These are phyloP conservation scores for Pterostichus niger DNA, from an alignment of 2,888 invertebrate genomes.

Conservation along the genomic window DNA sequence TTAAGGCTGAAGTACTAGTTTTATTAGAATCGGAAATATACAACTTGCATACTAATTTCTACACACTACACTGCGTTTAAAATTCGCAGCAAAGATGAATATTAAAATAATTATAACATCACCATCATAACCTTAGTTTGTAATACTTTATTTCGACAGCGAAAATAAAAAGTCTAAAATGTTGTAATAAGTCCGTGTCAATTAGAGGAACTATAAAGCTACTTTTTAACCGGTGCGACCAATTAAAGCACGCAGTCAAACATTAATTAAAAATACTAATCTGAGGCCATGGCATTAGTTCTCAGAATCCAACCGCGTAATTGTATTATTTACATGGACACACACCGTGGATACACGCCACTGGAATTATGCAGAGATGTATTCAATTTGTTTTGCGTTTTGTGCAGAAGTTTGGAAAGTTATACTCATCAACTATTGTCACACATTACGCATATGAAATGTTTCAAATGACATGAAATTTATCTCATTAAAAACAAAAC, in stretches of 20 bases:
- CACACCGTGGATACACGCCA: constrained; percentile 21
- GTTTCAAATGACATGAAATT: no score
- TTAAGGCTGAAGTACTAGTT: no score
- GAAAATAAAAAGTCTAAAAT: neutral
- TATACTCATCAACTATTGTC: no score
- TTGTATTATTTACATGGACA: constrained; percentile 56
- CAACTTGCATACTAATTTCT: no score
- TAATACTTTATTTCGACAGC: neutral
- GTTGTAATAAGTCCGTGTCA: constrained; percentile 40
- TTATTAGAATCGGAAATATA: no score
- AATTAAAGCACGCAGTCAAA: constrained; percentile 51
- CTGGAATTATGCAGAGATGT: constrained; percentile 7
- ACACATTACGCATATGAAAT: no score
- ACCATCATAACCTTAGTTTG: no score
- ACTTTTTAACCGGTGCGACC: constrained; percentile 44
- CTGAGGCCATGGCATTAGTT: constrained; percentile 42
- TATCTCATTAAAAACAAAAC: no score
- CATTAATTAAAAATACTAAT: constrained; percentile 58
- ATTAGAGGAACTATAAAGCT: constrained; percentile 48
- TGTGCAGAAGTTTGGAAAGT: neutral
- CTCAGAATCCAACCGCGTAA: constrained; percentile 36
- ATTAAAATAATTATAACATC: neutral
- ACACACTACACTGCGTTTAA: neutral
- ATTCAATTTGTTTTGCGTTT: neutral
- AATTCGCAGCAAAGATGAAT: neutral